Percentiles rank a stretch among this genome's conserved stretches.
These are phyloP conservation scores for Strigamia crassipes DNA, from an alignment of 2,888 invertebrate genomes.

Conservation along the genomic window DNA sequence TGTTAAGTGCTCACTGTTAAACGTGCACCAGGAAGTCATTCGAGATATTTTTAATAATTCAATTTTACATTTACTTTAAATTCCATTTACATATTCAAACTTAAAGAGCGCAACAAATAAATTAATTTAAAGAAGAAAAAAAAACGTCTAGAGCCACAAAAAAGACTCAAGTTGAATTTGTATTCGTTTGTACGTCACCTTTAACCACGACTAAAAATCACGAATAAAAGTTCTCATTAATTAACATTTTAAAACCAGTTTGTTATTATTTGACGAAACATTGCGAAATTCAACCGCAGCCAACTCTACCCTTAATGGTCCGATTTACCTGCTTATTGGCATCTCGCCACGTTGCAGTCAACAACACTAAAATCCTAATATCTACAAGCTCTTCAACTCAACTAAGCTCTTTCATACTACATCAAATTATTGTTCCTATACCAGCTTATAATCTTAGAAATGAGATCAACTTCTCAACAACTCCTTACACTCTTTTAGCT, in stretches of 20 bases:
- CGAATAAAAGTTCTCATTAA: background rate
- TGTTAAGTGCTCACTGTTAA: slow-evolving; percentile 25
- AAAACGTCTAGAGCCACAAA: background rate
- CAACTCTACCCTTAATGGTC: slow-evolving; percentile 19
- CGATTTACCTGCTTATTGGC: slow-evolving; percentile 10
- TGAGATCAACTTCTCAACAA: too few species aligned
- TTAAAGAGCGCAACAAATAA: background rate
- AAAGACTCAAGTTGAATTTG: too few species aligned
- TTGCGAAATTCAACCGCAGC: background rate
- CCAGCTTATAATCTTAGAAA: background rate
- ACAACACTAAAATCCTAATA: slow-evolving; percentile 36
- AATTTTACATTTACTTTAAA: background rate
- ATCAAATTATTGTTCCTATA: background rate
- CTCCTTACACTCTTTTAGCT: too few species aligned
- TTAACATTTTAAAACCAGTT: background rate
- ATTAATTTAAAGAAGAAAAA: background rate
- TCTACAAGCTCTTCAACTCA: background rate
- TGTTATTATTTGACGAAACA: background rate
- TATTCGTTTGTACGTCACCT: too few species aligned
- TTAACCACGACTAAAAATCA: too few species aligned
- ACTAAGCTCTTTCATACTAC: background rate
- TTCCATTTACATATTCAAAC: background rate
- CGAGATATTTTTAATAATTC: background rate
- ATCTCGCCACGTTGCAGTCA: slow-evolving; percentile 14
- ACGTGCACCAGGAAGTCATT: slow-evolving; percentile 4